phyloP scores from a whole-genome alignment of 2,888 invertebrate species.

The Notodonta dromedarius region DNA sequence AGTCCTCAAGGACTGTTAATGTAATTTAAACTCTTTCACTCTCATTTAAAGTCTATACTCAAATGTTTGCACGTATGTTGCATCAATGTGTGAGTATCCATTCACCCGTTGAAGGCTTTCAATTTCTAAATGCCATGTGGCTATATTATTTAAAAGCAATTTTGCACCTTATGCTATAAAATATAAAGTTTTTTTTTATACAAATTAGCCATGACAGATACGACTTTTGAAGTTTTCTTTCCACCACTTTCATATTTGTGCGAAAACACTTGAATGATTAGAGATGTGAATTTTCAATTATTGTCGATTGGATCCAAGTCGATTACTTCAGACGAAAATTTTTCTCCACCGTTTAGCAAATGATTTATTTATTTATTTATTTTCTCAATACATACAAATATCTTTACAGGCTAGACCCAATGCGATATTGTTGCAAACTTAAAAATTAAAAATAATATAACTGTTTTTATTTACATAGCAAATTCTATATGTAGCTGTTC shows the following conservation, averaged over 20 bases:
- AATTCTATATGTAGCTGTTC: too few relatives aligned
- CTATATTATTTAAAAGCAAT: constrained; percentile 16
- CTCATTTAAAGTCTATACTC: constrained; percentile 14
- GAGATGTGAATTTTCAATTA: too few relatives aligned
- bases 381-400: too few relatives aligned
- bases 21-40: constrained; percentile 22
- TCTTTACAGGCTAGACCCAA: too few relatives aligned
- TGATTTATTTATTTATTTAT: too few relatives aligned
- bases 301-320: too few relatives aligned
- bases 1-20: constrained; percentile 31
- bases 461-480: too few relatives aligned
- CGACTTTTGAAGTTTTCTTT: constrained; percentile 12
- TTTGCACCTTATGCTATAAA: fast-evolving
- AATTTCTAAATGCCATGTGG: constrained; percentile 27
- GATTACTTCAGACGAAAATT: too few relatives aligned
- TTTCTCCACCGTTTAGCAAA: too few relatives aligned
- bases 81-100: constrained; percentile 55
- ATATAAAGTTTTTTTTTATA: constrained; percentile 15
- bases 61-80: constrained; percentile 19
- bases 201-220: constrained; percentile 6
- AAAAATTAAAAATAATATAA: too few relatives aligned
- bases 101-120: constrained; percentile 46
- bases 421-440: too few relatives aligned
- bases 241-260: constrained; percentile 52
- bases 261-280: neutral